phyloP scores from a whole-genome alignment of 2,888 invertebrate species.

The Cotesia congregata region DNA sequence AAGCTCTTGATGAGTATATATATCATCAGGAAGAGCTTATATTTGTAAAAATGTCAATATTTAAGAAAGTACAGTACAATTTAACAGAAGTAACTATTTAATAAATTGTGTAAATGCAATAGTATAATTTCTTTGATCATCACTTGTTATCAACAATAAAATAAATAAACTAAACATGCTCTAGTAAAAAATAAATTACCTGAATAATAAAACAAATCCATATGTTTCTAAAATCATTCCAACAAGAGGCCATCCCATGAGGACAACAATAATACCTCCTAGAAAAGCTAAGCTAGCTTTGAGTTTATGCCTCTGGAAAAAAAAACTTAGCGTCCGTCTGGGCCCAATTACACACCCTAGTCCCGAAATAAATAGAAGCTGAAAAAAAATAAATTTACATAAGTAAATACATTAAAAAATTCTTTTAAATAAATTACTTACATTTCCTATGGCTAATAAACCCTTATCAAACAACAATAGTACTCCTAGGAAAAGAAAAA shows the following conservation, averaged over 20 bases:
- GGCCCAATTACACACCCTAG: slow-evolving; percentile 96
- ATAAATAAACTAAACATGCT: slow-evolving; percentile 80
- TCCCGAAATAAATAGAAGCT: slow-evolving; percentile 97
- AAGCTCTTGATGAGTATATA: no score
- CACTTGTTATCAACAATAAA: background rate
- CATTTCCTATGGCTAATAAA: slow-evolving; percentile 98
- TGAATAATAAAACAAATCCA: slow-evolving; percentile 90
- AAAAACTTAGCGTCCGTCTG: slow-evolving; percentile 95
- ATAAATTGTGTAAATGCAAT: no score
- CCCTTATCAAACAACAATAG: slow-evolving; percentile 96
- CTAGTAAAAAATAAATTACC: slow-evolving; percentile 77
- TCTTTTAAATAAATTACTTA: slow-evolving; percentile 73
- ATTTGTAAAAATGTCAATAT: no score
- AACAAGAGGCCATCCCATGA: slow-evolving; percentile 95
- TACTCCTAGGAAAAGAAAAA: slow-evolving; percentile 94
- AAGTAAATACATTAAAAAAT: background rate
- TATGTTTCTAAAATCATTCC: slow-evolving; percentile 98
- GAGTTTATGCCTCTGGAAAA: slow-evolving; percentile 96
- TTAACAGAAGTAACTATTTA: no score
- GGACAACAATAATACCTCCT: slow-evolving; percentile 91
- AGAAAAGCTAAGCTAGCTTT: slow-evolving; percentile 92
- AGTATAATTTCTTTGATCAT: background rate
- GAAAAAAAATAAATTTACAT: slow-evolving; percentile 48
- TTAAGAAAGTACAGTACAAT: no score
- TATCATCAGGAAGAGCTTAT: no score